Base-by-base conservation (phyloP, 2,797 vertebrate species). In the Sebastes reedi region DNA sequence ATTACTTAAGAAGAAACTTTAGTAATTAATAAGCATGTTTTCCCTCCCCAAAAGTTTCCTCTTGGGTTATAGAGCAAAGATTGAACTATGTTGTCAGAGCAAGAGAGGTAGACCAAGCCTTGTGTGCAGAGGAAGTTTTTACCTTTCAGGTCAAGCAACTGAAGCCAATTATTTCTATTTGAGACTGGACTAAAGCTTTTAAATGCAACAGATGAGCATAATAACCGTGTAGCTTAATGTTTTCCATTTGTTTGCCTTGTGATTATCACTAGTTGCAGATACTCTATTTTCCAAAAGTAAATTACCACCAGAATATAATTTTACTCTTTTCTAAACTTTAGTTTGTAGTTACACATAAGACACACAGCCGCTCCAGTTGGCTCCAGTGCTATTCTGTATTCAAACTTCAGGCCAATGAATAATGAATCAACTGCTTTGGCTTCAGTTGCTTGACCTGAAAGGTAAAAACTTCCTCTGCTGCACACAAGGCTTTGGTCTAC, bases 381-480 rank as follows among this genome's bases (percentile, higher is more conserved):
- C 72, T 67, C 27, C 58, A 27, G 14, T 73, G 66, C 67, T 77
- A 4, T 79, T 73, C 88, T 82, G 74, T 91, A 91, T 83, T 91
- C 79, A 90, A 89, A 91, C 81, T 88, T 89, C 12, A 83, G 58
- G 29, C 65, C 80, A 78, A 73, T 92, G 71, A 92, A 93, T 91
- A 88, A 92, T 91, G 69, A 80, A 92, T 86, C 84, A 88, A 4
- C 27, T 84, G 73, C 64, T 85, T 89, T 89, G 91, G 82, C 86
- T 90, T 88, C 69, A 83, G 85, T 79, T 88, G 77, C 85, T 87
- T 83, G 75, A 85, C 75, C 72, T 76, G 66, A 52, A 82, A 54
- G 27, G 52, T 72, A 69, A 73, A 7, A 80, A 85, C 52, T 32
- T 34, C 54, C 61, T 46, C 29, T 69, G 27, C 58, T 69, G 24